Base-by-base conservation (phyloP, 2,888 invertebrate species). In the Erebia ligea region DNA sequence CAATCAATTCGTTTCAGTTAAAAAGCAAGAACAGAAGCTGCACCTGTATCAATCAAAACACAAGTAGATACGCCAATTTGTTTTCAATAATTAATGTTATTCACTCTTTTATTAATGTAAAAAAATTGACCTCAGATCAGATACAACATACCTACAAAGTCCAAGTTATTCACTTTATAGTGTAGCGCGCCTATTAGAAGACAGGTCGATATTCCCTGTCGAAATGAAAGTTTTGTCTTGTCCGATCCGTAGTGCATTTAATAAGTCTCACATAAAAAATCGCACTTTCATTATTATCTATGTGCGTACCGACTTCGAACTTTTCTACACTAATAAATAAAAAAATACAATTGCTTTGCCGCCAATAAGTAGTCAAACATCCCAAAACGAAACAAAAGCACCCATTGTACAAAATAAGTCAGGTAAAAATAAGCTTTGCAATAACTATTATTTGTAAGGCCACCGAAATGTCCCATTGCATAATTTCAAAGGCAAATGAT, bases 401-500 rank as follows among this genome's bases (percentile, higher is more conserved):
- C 15, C 56, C 61, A 67, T 69, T 66, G 56, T 69, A 69, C 25
- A 68, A 70, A 72, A 72, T 54, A 19, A 69, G 45, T 42, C 52
- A 42, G 58, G 58, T 67, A 69, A 65, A 65, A 54, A 65, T 34
- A 59, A 54, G 45, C 62, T 62, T 69, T 66, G 10, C 61, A 65
- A 68, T 25, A 3, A 25, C 3, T 25, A 0, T 25, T 4, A 4
- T 57, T 70, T 25, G 40, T 52, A 48, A 74, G 76, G 77, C 73
- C 70, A 70, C 63, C 48, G 62, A 67, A 65, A 68, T 74, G 75
- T 76, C 73, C 73, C 70, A 74, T 80, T 80, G 79, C 79, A 79
- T 79, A 79, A 78, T 77, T 76, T 76, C 76, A 61, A 70, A 72
- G 74, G 76, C 71, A 69, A 63, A 63, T 58, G 74, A 73, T 80